Evolutionary conservation across 1,140 invertebrate genomes (phyloP), one percentile per base, ranked within the genome.

Genomic region (Diuraphis noxia): DNA sequence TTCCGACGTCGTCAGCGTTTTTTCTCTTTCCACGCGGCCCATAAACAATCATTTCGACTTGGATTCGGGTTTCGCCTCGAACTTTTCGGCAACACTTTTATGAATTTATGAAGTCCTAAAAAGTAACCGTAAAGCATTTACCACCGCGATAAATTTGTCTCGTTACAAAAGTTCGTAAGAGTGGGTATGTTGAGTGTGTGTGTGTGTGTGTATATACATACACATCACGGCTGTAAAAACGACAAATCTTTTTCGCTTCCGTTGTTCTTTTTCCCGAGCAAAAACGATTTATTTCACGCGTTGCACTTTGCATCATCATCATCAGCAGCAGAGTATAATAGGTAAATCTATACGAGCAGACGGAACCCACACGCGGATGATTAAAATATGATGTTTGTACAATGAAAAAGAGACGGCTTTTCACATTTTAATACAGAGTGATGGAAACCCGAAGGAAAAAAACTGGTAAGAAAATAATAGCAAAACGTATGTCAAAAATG

Each of bases 31-130:
- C 56, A 17, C 56, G n/a, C 13, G 10, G 30, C n/a, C 56, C 56
- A 72, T 72, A n/a, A 72, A 72, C 56, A 72, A 72, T 72, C 30
- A 72, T 72, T 72, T 72, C 13, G 56, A 72, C 30, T 72, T 72
- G 13, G 56, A n/a, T 72, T 63, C 30, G 56, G 30, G 56, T 30
- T 63, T 72, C 30, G 56, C 56, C 30, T 72, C 13, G 56, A 72
- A 72, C 56, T 72, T 72, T 72, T 72, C 17, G 56, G 56, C 56
- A 34, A 72, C 56, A n/a, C 56, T 72, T 72, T 72, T 72, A 72
- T 72, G 56, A 72, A 34, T 72, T 72, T 72, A 72, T 72, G 56
- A 72, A 72, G 56, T 72, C 56, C 56, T 72, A 72, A 72, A 72
- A 72, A 72, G 30, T n/a, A 63, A 63, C 56, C 13, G 56, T 72